Conservation (phyloP, 2,113 vertebrate genomes). For the Pachypanchax playfairii region DNA sequence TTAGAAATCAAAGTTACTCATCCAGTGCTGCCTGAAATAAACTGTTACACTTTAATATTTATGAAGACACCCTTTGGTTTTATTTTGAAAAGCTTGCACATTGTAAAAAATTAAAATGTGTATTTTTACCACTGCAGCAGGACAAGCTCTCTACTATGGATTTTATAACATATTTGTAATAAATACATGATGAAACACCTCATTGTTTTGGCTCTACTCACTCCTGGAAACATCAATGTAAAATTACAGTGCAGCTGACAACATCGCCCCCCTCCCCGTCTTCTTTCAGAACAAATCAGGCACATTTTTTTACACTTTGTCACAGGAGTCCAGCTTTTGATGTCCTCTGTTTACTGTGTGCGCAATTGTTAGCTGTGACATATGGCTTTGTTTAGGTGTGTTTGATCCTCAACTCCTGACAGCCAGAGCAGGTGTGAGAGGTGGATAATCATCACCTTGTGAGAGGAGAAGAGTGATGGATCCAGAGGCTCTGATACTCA, state of each 20-base stretch:
- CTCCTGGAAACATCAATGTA: conserved; percentile 46
- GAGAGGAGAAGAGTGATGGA: conserved; percentile 21
- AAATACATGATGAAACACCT: conserved; percentile 11
- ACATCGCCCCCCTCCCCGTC: conserved; percentile 32
- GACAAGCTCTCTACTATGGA: not conserved
- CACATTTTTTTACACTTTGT: conserved; percentile 46
- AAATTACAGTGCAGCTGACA: conserved; percentile 48
- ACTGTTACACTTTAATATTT: not conserved
- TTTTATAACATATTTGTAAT: not conserved
- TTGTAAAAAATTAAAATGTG: not conserved
- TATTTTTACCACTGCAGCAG: too few relatives aligned
- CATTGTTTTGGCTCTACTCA: conserved; percentile 19
- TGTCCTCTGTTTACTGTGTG: conserved; percentile 36
- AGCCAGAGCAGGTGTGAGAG: conserved; percentile 44
- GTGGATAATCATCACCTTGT: conserved; percentile 26
- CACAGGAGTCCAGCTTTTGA: conserved; percentile 52
- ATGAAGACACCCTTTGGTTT: not conserved
- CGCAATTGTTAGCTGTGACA: conserved; percentile 44
- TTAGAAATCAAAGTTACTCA: conserved; percentile 27
- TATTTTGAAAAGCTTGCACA: not conserved
- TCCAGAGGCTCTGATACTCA: conserved; percentile 11
- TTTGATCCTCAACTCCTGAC: conserved; percentile 67
- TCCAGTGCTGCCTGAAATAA: conserved; percentile 12
- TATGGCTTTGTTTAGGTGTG: conserved; percentile 65
- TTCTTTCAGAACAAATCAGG: conserved; percentile 57